Evolutionary conservation across 1,140 invertebrate species (phyloP).

Genomic region (Trichonephila inaurata): DNA sequence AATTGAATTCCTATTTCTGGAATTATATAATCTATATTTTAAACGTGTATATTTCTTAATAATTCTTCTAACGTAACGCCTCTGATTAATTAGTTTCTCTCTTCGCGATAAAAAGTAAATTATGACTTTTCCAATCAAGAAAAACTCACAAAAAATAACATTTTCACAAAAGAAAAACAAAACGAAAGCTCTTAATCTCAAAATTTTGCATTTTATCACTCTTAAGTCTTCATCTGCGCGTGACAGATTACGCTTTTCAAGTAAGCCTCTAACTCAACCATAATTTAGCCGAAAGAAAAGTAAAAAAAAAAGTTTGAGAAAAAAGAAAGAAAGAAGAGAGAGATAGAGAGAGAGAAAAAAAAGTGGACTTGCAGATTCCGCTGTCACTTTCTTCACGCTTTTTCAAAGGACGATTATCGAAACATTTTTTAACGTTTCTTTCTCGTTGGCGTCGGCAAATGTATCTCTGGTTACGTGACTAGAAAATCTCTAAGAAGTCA

Average conservation of each 20-base stretch:
- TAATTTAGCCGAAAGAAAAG: neutral
- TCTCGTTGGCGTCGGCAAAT: neutral
- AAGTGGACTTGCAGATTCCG: neutral
- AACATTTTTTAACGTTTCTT: neutral
- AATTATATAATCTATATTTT: neutral
- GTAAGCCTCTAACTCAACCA: conserved; percentile 4
- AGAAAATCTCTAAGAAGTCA: neutral
- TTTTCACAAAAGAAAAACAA: neutral
- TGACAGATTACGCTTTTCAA: neutral
- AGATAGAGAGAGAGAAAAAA: neutral
- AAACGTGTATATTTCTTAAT: neutral
- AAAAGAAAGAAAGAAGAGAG: neutral
- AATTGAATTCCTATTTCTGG: neutral
- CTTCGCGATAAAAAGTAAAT: too few relatives aligned
- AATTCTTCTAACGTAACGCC: neutral
- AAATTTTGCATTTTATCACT: neutral
- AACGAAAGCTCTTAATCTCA: neutral
- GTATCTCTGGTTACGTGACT: neutral
- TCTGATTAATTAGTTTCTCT: neutral
- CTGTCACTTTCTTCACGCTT: conserved; percentile 40
- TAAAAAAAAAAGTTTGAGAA: neutral
- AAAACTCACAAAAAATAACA: neutral
- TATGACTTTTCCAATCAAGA: neutral
- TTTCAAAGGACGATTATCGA: conserved; percentile 1
- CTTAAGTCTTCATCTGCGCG: neutral